phyloP scores from a whole-genome alignment of 2,888 invertebrate genomes.

The Ametastegia equiseti region DNA sequence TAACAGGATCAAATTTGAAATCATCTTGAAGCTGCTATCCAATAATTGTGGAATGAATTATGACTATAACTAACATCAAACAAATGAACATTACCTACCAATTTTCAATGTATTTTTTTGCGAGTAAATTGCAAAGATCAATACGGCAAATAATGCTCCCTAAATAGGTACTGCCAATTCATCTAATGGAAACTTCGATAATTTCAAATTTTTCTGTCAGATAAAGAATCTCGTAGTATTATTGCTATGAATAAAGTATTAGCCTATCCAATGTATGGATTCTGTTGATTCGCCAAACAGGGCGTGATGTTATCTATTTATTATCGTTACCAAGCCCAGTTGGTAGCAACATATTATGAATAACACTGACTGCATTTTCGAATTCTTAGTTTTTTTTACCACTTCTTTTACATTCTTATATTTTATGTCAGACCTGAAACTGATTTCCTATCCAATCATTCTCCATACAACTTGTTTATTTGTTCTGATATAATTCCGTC shows the following conservation, averaged over 20 bases:
- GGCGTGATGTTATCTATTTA: neutral
- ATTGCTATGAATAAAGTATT: neutral
- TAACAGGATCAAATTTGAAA: neutral
- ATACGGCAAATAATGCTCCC: neutral
- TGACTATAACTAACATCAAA: neutral
- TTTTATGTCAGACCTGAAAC: neutral
- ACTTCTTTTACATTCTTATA: neutral
- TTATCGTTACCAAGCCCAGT: neutral
- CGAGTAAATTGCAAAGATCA: too few species aligned
- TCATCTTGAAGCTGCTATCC: neutral
- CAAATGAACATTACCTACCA: neutral
- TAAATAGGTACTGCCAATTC: too few species aligned
- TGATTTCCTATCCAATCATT: neutral
- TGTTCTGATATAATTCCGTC: too few species aligned
- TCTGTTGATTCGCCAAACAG: neutral
- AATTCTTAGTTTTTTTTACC: neutral
- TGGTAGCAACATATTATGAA: neutral
- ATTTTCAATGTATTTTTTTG: neutral
- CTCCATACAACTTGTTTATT: neutral
- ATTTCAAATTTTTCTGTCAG: neutral
- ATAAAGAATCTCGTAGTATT: neutral
- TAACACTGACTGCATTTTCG: neutral
- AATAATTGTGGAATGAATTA: neutral
- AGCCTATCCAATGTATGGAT: neutral
- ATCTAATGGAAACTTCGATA: conserved; percentile 3